phyloP scores from a whole-genome alignment of 2,888 invertebrate species.

The Halictus quadricinctus region DNA sequence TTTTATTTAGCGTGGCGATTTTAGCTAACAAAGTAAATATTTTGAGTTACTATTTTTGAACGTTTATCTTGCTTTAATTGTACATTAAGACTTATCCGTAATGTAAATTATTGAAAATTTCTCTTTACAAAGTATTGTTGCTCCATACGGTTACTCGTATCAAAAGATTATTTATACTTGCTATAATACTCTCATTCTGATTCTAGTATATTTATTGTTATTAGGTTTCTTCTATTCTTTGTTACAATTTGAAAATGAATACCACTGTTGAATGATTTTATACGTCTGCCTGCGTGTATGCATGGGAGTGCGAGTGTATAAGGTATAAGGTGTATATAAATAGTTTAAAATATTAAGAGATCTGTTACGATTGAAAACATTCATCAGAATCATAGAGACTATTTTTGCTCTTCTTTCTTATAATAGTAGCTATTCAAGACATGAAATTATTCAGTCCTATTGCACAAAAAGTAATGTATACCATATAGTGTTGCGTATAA shows the following conservation, averaged over 20 bases:
- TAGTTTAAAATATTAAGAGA: constrained; percentile 60
- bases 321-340: constrained; percentile 56
- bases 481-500: constrained; percentile 64
- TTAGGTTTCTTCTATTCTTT: constrained; percentile 56
- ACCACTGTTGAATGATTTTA: constrained; percentile 43
- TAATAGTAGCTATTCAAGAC: constrained; percentile 29
- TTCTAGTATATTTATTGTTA: constrained; percentile 62
- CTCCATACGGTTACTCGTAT: constrained; percentile 32
- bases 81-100: constrained; percentile 34
- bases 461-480: constrained; percentile 56
- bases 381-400: constrained; percentile 49
- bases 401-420: constrained; percentile 43
- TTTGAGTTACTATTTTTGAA: constrained; percentile 17
- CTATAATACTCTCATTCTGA: constrained; percentile 50
- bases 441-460: constrained; percentile 43
- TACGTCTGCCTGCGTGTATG: constrained; percentile 44
- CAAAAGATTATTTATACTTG: constrained; percentile 43
- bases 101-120: constrained; percentile 48
- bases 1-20: constrained; percentile 25
- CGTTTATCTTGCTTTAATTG: constrained; percentile 24
- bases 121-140: constrained; percentile 32
- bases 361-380: constrained; percentile 61
- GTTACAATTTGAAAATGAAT: constrained; percentile 49
- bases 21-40: constrained; percentile 34
- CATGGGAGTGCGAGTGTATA: constrained; percentile 53